These are phyloP conservation scores for Parus major DNA, from an alignment of 2,113 vertebrate species.

Conservation along the genomic window DNA sequence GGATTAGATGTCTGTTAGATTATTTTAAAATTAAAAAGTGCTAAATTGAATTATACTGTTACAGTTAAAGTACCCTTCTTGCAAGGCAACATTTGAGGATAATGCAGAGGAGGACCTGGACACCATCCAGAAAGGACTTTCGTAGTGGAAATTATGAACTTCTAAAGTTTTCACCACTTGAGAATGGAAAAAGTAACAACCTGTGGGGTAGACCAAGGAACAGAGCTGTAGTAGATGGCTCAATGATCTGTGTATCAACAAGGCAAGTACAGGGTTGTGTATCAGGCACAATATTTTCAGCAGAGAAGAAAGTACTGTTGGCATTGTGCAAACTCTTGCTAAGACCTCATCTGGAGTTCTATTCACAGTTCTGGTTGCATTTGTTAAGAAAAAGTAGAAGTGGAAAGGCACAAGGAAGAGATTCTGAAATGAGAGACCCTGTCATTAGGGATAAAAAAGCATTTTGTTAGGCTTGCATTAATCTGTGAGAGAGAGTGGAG, in stretches of 20 bases:
- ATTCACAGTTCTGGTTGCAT: neutral
- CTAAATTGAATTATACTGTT: neutral
- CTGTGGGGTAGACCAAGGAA: neutral
- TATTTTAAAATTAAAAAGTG: neutral
- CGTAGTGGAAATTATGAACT: neutral
- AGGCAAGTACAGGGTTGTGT: neutral
- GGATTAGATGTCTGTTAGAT: neutral
- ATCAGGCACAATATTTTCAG: neutral
- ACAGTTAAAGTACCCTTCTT: neutral
- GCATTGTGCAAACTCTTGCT: neutral
- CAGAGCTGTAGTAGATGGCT: accelerated
- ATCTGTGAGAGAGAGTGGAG: neutral
- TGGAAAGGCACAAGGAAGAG: neutral
- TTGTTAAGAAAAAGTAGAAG: neutral
- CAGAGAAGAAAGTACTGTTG: neutral
- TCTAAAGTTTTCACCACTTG: neutral
- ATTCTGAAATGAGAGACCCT: neutral
- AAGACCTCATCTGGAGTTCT: neutral
- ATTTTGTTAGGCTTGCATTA: neutral
- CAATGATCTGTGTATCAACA: accelerated
- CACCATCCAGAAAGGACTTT: neutral
- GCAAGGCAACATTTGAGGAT: neutral
- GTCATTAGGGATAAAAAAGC: neutral
- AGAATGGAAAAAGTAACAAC: neutral
- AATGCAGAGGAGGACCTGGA: neutral